Evolutionary conservation across 1,140 invertebrate genomes (phyloP).

Genomic region (Chironomus tepperi): DNA sequence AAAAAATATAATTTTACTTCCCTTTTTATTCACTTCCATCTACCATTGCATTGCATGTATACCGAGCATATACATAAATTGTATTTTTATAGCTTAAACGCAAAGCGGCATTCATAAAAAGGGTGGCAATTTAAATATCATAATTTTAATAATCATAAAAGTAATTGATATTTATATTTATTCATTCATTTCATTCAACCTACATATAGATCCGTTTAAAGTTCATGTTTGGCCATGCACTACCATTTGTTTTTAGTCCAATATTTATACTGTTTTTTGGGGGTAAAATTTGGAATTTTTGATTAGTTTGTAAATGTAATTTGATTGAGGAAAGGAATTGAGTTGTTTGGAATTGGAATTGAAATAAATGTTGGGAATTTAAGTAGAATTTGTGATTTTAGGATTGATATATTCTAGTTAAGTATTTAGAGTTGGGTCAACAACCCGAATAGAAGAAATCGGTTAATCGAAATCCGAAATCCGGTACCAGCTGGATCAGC

Average conservation of each 20-base stretch:
- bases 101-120: not conserved
- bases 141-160: conserved; percentile 24
- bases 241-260: too few species aligned
- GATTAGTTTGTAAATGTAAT: not conserved
- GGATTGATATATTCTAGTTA: too few species aligned
- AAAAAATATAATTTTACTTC: not conserved
- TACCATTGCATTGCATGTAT: not conserved
- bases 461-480: too few species aligned
- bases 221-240: too few species aligned
- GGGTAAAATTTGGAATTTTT: not conserved
- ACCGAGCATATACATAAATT: not conserved
- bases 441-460: too few species aligned
- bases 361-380: not conserved
- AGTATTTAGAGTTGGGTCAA: too few species aligned
- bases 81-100: not conserved
- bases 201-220: too few species aligned
- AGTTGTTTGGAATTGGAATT: not conserved
- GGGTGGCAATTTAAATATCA: conserved; percentile 3
- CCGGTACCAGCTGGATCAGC: too few species aligned
- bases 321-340: not conserved
- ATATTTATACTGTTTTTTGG: too few species aligned
- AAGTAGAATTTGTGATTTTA: too few species aligned
- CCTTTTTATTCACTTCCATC: not conserved
- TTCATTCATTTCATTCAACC: not conserved
- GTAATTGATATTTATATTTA: conserved; percentile 10